Evolutionary conservation across 1,140 invertebrate genomes (phyloP), one percentile per base, ranked within the genome.

Genomic region (Cyphomyrmex costatus): DNA sequence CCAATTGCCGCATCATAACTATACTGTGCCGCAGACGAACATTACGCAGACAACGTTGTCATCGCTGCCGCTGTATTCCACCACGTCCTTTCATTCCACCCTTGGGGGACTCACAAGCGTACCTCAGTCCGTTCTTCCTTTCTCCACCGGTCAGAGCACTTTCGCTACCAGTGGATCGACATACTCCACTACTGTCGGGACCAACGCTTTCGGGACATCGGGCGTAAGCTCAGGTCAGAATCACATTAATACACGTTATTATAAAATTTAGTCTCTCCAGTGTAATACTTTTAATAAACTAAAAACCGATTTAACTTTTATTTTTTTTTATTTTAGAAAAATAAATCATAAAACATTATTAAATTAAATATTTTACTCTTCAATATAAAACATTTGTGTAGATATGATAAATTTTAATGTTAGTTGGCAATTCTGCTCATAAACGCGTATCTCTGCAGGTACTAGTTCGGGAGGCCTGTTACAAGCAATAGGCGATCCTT

Each of bases 191-290:
- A 95, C 92, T 51, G 93, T 95, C 85, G 94, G 94, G 92, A 94
- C 94, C 93, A 95, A 94, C 90, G 93, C 93, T 86, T 95, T 93
- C 80, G 93, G 93, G 86, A 93, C 94, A 53, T 91, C 94, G 19
- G 91, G 93, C 36, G 93, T 94, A 78, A 92, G 88, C 89, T 92
- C 95, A 89, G 94, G 94, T 94, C 79, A 10, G 19, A 46, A 58
- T 86, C 14, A 7, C 8, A 46, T 14, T 14, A 21, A 53, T 5
- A n/a, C 8, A 7, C 21, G n/a, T 21, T 2, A 42, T 42, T 61
- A 2, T 33, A 63, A 63, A 0, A 46, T 76, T 46, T 27, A 42
- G 0, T 77, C 16, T 77, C 16, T 27, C 0, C 0, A 8, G 12
- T 58, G 0, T 1, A 53, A 33, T 30, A 53, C 46, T 27, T 68